Conservation (phyloP, 2,113 vertebrate genomes). For the Sardina pilchardus region DNA sequence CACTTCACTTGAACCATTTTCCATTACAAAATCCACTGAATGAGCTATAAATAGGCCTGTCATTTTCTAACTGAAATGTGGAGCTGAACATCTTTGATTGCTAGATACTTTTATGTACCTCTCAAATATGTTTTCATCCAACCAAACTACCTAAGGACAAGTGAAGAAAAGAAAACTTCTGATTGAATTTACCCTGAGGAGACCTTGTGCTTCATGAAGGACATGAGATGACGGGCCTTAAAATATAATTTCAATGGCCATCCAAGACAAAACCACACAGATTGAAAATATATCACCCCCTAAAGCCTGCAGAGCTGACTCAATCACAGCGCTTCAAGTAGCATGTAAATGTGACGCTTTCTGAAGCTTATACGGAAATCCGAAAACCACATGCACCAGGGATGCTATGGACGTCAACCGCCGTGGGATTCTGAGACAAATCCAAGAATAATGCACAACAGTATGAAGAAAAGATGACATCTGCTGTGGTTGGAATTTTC, state of each 20-base stretch:
- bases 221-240: constrained; percentile 34
- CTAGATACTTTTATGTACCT: constrained; percentile 36
- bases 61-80: neutral
- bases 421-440: constrained; percentile 26
- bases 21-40: neutral
- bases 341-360: constrained; percentile 52
- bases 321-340: constrained; percentile 55
- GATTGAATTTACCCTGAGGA: constrained; percentile 42
- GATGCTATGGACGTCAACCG: constrained; percentile 43
- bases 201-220: constrained; percentile 50
- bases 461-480: constrained; percentile 66
- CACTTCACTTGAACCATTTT: neutral
- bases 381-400: constrained; percentile 39
- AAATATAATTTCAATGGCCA: neutral
- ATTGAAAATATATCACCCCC: constrained; percentile 26
- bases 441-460: neutral
- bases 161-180: constrained; percentile 28
- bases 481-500: constrained; percentile 57
- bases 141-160: constrained; percentile 34
- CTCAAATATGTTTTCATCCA: constrained; percentile 33
- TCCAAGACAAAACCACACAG: constrained; percentile 17
- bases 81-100: constrained; percentile 54
- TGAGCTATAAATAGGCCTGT: neutral
- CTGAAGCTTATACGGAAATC: constrained; percentile 44
- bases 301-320: constrained; percentile 49